phyloP scores from a whole-genome alignment of 2,888 invertebrate species.

The Archaeoteleia sp. region DNA sequence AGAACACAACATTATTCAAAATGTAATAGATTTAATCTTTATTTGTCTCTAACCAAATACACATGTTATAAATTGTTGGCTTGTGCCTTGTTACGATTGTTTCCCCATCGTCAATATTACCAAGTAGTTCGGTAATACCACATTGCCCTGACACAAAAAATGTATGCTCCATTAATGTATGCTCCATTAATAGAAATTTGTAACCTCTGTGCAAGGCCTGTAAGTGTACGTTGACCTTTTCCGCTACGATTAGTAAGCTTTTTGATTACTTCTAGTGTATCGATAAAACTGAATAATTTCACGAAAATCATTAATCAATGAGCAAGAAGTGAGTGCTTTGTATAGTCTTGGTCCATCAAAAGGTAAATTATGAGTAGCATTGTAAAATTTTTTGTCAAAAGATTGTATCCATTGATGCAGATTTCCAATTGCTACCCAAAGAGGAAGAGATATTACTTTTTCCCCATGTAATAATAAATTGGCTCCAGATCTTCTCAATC shows the following conservation, averaged over 20 bases:
- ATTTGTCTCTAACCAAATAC: no score
- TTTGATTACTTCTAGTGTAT: constrained; percentile 23
- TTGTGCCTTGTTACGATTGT: no score
- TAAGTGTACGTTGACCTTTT: constrained; percentile 14
- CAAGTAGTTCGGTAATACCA: no score
- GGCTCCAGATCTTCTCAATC: constrained; percentile 7
- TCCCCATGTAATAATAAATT: constrained; percentile 16
- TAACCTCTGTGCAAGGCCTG: constrained; percentile 20
- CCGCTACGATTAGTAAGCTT: constrained; percentile 12
- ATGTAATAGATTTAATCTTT: no score
- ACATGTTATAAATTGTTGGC: no score
- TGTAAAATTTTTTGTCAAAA: constrained; percentile 10
- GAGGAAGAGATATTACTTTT: constrained; percentile 18
- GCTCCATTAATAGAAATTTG: no score
- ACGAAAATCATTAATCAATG: constrained; percentile 9
- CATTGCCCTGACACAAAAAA: no score
- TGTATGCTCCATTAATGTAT: no score
- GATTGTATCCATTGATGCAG: constrained; percentile 6
- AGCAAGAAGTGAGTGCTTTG: constrained; percentile 2
- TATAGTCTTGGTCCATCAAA: constrained; percentile 27
- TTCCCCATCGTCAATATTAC: no score
- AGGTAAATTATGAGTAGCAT: constrained; percentile 21
- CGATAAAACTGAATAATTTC: constrained; percentile 27
- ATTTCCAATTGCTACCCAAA: background rate
- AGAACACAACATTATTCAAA: no score